Evolutionary conservation across 2,888 invertebrate genomes (phyloP).

Genomic region (Coremacera marginata): DNA sequence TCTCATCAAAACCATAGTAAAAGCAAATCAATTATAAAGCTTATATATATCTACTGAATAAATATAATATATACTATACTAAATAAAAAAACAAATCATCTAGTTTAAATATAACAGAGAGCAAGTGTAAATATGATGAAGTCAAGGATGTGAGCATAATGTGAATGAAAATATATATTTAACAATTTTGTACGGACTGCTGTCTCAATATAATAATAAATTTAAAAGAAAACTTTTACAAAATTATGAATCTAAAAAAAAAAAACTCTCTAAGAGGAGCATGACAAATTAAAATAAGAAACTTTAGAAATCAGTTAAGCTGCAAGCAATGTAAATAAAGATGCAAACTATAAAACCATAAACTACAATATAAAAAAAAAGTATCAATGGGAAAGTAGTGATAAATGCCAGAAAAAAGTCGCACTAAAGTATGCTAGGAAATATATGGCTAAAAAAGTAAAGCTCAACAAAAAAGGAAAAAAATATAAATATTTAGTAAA

Average conservation of each 20-base stretch:
- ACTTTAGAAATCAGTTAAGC: slow-evolving; percentile 1
- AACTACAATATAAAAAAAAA: too few relatives aligned
- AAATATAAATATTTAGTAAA: too few relatives aligned
- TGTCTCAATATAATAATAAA: slow-evolving; percentile 44
- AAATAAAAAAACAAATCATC: background rate
- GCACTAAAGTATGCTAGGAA: background rate
- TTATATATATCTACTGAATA: background rate
- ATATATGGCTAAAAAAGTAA: background rate
- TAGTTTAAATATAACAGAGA: background rate
- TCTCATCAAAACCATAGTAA: background rate
- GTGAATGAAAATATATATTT: slow-evolving; percentile 16
- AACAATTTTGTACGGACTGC: slow-evolving; percentile 50
- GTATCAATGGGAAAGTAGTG: too few relatives aligned
- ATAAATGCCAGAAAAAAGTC: too few relatives aligned
- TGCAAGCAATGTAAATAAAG: slow-evolving; percentile 27
- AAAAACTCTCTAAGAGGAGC: background rate
- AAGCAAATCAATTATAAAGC: background rate
- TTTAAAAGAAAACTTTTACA: background rate
- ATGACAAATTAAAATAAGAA: background rate
- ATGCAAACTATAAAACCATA: background rate
- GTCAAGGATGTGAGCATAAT: slow-evolving; percentile 24
- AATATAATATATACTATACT: background rate
- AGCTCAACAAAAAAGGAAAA: too few relatives aligned
- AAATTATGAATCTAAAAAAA: background rate
- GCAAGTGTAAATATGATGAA: slow-evolving; percentile 17